Base-by-base conservation (phyloP, 2,888 invertebrate species). In the Philereme vetulata region DNA sequence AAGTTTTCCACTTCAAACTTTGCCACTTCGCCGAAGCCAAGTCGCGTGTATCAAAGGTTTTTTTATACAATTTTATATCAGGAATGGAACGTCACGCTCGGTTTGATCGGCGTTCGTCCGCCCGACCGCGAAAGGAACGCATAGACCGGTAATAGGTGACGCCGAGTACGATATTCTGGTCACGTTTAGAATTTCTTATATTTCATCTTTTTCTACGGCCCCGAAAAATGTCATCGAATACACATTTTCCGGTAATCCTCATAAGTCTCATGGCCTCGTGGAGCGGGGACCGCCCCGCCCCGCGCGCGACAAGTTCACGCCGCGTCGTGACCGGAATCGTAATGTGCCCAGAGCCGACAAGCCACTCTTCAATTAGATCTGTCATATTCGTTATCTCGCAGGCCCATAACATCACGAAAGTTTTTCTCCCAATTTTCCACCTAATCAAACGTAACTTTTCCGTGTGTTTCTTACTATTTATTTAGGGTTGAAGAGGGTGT, bases 191-290 rank as follows among this genome's bases (percentile, higher is more conserved):
- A 90, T 92, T 91, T 85, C 90, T 89, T 91, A 92, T 91, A 90
- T 91, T 90, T 91, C 91, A 90, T 92, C 90, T 91, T 91, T 90
- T 91, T 88, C 86, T 83, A 86, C 86, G 85, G 85, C 80, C 86
- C 84, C 88, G 85, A 90, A 91, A 91, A 92, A 92, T 91, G 92
- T 90, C 92, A 92, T 92, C 91, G 91, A 92, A 92, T 91, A 91
- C 91, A 88, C 91, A 91, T 91, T 91, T 92, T 88, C 87, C 82
- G 86, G 88, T 92, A 92, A 92, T 91, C 90, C 90, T 89, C 84
- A 87, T 90, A 90, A 91, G 90, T 90, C 90, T 86, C 85, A 82
- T 85, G 85, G 88, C 86, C 84, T 82, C 83, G 79, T 78, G 80
- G 77, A 46, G 52, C 78, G 78, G 79, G 82, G 77, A 76, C 65